Evolutionary conservation across 1,140 invertebrate genomes (phyloP).

Genomic region (Rhynchophorus ferrugineus): DNA sequence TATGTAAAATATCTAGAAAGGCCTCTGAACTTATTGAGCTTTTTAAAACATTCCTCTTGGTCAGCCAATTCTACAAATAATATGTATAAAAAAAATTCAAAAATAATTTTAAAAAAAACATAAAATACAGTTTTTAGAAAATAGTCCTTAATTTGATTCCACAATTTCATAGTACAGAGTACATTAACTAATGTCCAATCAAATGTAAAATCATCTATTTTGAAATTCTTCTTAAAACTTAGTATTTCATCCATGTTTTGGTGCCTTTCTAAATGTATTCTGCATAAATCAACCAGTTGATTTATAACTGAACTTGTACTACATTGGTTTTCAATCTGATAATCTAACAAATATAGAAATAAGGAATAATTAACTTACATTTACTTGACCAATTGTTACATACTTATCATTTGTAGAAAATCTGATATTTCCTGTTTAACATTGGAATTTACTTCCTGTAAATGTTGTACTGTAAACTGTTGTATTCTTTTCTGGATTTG

Average conservation of each 20-base stretch:
- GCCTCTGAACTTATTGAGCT: conserved; percentile 24
- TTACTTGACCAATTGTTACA: background rate
- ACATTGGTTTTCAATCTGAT: conserved; percentile 26
- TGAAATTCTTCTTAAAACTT: conserved; percentile 29
- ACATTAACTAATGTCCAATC: conserved; percentile 35
- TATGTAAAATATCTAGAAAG: conserved; percentile 27
- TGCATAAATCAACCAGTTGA: conserved; percentile 29
- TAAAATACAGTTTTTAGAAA: conserved; percentile 34
- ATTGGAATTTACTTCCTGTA: conserved; percentile 19
- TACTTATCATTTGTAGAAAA: conserved; percentile 26
- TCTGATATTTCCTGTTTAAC: conserved; percentile 26
- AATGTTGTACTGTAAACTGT: conserved; percentile 25
- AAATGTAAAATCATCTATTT: conserved; percentile 31
- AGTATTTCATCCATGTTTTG: conserved; percentile 19
- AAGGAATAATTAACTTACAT: too few relatives aligned
- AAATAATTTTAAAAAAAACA: background rate
- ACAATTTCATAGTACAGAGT: conserved; percentile 26
- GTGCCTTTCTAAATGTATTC: conserved; percentile 22
- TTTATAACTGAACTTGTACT: conserved; percentile 27
- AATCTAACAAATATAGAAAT: conserved; percentile 25
- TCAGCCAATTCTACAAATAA: conserved; percentile 32
- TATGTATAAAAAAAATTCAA: background rate
- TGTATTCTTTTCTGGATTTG: conserved; percentile 23
- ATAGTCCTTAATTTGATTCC: conserved; percentile 27
- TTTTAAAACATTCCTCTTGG: conserved; percentile 31